These are phyloP conservation scores for Archips xylosteana DNA, from an alignment of 2,888 invertebrate genomes.

Conservation along the genomic window DNA sequence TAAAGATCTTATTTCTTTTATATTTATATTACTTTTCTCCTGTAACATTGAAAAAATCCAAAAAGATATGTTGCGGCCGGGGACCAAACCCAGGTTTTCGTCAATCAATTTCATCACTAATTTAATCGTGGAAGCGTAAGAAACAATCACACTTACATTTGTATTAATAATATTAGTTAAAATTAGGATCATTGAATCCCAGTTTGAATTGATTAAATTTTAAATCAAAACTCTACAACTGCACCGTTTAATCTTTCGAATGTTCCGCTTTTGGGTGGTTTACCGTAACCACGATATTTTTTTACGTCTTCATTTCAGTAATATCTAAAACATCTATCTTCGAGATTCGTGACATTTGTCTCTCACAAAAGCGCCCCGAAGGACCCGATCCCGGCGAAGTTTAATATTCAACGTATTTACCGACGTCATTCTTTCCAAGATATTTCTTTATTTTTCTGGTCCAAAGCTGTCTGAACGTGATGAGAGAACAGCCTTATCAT, in stretches of 20 bases:
- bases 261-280: not conserved
- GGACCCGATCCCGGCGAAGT: slow-evolving; percentile 16
- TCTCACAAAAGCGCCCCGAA: slow-evolving; percentile 14
- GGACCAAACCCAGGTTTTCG: too few species aligned
- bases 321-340: slow-evolving; percentile 26
- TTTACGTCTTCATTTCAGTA: slow-evolving; percentile 9
- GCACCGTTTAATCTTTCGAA: not conserved
- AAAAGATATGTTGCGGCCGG: too few species aligned
- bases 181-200: too few species aligned
- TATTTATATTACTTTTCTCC: too few species aligned
- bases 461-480: slow-evolving; percentile 9
- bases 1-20: too few species aligned
- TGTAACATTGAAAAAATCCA: too few species aligned
- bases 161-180: too few species aligned
- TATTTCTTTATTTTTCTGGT: slow-evolving; percentile 23
- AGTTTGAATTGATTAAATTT: not conserved
- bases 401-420: slow-evolving; percentile 39
- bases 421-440: slow-evolving; percentile 28
- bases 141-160: too few species aligned
- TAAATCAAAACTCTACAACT: not conserved
- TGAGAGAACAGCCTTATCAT: not conserved
- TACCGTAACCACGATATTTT: not conserved
- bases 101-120: too few species aligned
- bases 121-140: too few species aligned
- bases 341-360: slow-evolving; percentile 27